A percentile compares a stretch with the other conserved stretches of the same genome.
phyloP scores from a whole-genome alignment of 2,113 vertebrate species.

The Protobothrops flavoviridis region DNA sequence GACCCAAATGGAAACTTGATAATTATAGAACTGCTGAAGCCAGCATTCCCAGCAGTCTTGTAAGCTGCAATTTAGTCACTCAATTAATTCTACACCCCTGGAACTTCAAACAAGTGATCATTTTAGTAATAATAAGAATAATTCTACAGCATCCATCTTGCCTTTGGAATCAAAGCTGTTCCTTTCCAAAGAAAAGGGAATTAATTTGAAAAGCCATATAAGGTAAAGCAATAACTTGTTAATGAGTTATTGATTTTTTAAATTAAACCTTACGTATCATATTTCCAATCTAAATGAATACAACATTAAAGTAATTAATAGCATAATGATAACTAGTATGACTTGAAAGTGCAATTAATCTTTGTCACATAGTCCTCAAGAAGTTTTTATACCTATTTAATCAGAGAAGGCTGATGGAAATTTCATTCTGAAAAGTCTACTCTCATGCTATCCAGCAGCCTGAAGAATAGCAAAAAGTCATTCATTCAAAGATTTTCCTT shows the following conservation, averaged over 20 bases:
- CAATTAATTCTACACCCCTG: not conserved
- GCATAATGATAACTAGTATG: conserved; percentile 25
- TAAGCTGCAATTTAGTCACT: not conserved
- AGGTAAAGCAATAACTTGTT: conserved; percentile 53
- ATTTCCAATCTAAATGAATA: conserved; percentile 60
- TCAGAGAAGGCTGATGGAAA: not conserved
- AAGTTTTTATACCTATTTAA: not conserved
- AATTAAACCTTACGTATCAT: conserved; percentile 63
- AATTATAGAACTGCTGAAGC: not conserved
- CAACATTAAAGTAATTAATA: conserved; percentile 68
- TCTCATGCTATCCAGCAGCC: fast-evolving
- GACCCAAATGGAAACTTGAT: not conserved
- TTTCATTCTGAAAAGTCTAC: fast-evolving
- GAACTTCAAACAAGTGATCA: not conserved
- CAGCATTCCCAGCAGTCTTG: not conserved
- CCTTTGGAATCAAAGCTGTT: conserved; percentile 7
- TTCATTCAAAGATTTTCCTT: fast-evolving
- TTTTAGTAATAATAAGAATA: conserved; percentile 10
- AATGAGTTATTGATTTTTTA: conserved; percentile 67
- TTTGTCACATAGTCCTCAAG: not conserved
- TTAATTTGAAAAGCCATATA: conserved; percentile 27
- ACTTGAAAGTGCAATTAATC: conserved; percentile 39
- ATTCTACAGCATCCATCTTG: not conserved
- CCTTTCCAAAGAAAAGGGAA: conserved; percentile 31
- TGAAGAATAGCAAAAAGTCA: fast-evolving